Percentiles rank a stretch among this genome's conserved stretches.
phyloP scores from a whole-genome alignment of 2,797 vertebrate species.

The Lates japonicus region DNA sequence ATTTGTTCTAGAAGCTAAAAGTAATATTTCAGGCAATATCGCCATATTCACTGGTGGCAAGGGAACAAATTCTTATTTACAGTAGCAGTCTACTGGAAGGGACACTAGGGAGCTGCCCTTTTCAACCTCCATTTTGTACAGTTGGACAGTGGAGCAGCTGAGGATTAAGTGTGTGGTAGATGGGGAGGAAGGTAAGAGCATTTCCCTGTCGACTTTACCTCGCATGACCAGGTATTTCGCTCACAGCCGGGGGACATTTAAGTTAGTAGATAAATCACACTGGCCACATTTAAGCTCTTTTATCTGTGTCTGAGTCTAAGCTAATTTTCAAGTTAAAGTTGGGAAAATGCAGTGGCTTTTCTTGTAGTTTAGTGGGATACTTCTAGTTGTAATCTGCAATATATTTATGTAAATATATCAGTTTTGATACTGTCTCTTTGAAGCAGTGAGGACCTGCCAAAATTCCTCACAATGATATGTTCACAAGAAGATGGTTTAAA shows the following conservation, averaged over 20 bases:
- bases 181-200: constrained; percentile 32
- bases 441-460: not conserved
- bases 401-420: not conserved
- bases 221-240: constrained; percentile 48
- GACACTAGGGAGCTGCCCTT: constrained; percentile 69
- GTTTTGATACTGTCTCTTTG: not conserved
- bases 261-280: constrained; percentile 52
- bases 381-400: constrained; percentile 5
- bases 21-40: constrained; percentile 22
- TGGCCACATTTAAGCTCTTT: constrained; percentile 31
- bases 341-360: not conserved
- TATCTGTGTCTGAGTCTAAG: constrained; percentile 28
- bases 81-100: constrained; percentile 51
- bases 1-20: constrained; percentile 8
- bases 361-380: not conserved
- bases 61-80: constrained; percentile 63
- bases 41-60: constrained; percentile 16
- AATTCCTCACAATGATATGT: not conserved
- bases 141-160: constrained; percentile 52
- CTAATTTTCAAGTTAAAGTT: constrained; percentile 9
- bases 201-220: constrained; percentile 50
- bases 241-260: constrained; percentile 42
- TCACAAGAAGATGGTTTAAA: not conserved
- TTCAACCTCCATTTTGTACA: constrained; percentile 72
- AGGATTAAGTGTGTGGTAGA: constrained; percentile 64